Percentiles rank a stretch among this genome's conserved stretches.
Evolutionary conservation across 2,797 vertebrate genomes (phyloP).

Genomic region (Eulemur albifrons): DNA sequence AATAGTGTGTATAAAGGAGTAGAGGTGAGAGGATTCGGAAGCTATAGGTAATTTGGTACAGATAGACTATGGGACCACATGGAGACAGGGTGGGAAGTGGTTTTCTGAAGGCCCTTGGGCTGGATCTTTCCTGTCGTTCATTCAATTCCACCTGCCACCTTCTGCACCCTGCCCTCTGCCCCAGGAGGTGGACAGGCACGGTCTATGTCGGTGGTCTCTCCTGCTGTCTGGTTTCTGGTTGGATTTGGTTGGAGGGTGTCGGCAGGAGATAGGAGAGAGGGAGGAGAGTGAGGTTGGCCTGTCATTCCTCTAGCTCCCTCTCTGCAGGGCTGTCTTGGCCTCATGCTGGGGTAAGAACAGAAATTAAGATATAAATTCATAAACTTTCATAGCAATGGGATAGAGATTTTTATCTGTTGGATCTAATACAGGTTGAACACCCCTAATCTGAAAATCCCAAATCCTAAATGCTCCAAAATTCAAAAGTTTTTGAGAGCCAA

Average conservation of each 20-base stretch:
- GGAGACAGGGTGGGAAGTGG: not conserved
- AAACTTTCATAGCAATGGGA: not conserved
- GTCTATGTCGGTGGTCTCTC: accelerated
- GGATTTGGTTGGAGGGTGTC: not conserved
- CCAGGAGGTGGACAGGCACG: not conserved
- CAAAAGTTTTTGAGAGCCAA: not conserved
- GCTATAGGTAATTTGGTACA: not conserved
- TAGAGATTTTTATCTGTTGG: not conserved
- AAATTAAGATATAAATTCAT: not conserved
- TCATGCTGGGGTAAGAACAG: not conserved
- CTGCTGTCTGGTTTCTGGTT: not conserved
- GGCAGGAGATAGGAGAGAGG: not conserved
- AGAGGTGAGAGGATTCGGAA: too few relatives aligned
- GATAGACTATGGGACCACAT: not conserved
- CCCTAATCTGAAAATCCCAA: not conserved
- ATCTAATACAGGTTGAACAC: not conserved
- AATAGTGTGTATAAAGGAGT: not conserved
- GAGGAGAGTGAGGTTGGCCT: not conserved
- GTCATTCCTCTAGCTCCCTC: not conserved
- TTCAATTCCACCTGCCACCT: not conserved
- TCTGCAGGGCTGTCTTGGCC: not conserved
- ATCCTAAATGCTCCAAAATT: not conserved
- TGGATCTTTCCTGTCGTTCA: not conserved
- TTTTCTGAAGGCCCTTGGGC: not conserved
- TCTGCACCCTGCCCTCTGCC: not conserved